phyloP scores from a whole-genome alignment of 2,888 invertebrate species.

The Malthinus flaveolus region DNA sequence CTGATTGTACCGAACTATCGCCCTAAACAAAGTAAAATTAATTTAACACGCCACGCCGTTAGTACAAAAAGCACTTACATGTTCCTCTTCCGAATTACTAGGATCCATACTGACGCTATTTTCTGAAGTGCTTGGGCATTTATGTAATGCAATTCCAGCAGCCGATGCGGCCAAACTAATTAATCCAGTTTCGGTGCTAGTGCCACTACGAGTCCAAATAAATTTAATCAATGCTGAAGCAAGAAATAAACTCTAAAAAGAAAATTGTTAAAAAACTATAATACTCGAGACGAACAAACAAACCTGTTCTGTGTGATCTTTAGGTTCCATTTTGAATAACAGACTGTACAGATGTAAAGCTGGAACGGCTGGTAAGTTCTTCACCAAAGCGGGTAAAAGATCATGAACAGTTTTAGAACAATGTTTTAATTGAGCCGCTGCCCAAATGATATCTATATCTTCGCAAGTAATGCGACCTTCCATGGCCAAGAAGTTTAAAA shows the following conservation, averaged over 20 bases:
- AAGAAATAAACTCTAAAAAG: constrained; percentile 77
- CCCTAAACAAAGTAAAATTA: constrained; percentile 52
- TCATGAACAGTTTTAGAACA: constrained; percentile 94
- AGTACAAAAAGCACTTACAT: constrained; percentile 43
- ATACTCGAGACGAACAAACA: constrained; percentile 14
- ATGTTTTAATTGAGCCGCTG: constrained; percentile 92
- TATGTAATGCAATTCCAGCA: constrained; percentile 57
- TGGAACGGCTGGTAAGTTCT: constrained; percentile 85
- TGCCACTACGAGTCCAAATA: constrained; percentile 80
- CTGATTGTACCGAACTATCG: constrained; percentile 63
- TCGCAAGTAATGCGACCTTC: constrained; percentile 88
- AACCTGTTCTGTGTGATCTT: constrained; percentile 90
- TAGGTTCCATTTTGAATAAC: constrained; percentile 84
- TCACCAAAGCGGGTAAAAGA: constrained; percentile 84
- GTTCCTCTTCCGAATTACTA: constrained; percentile 79
- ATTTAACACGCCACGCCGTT: neutral
- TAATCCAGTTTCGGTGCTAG: constrained; percentile 51
- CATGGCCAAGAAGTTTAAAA: constrained; percentile 89
- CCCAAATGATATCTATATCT: constrained; percentile 92
- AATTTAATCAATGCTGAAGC: constrained; percentile 89
- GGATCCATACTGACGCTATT: constrained; percentile 78
- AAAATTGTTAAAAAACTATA: constrained; percentile 14
- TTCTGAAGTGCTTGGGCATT: constrained; percentile 71
- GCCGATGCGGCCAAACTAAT: constrained; percentile 52
- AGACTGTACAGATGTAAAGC: constrained; percentile 86